Evolutionary conservation across 2,113 vertebrate species (phyloP).

Genomic region (Syngnathoides biaculeatus): DNA sequence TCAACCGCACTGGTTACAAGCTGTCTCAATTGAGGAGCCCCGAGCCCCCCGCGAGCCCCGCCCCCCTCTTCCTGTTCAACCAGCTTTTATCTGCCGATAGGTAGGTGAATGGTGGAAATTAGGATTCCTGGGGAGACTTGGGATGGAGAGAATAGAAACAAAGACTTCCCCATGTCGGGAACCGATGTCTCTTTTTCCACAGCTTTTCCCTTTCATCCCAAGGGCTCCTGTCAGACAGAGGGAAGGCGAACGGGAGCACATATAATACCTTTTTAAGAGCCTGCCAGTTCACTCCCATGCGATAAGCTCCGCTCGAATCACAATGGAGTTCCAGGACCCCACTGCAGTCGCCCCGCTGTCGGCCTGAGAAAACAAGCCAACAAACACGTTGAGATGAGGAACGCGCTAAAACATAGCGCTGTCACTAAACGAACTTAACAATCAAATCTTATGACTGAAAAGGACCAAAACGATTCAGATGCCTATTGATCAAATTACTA

Average conservation of each 20-base stretch:
- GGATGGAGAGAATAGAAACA: slow-evolving; percentile 73
- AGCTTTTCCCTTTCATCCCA: slow-evolving; percentile 74
- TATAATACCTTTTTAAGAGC: slow-evolving; percentile 76
- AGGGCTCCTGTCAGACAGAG: slow-evolving; percentile 72
- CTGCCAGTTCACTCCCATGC: slow-evolving; percentile 72
- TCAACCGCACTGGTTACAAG: slow-evolving; percentile 70
- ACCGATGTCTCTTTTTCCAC: slow-evolving; percentile 73
- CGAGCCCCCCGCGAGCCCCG: slow-evolving; percentile 42
- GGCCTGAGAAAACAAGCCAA: slow-evolving; percentile 63
- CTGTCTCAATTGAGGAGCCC: slow-evolving; percentile 70
- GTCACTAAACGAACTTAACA: slow-evolving; percentile 46
- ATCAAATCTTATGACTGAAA: slow-evolving; percentile 2
- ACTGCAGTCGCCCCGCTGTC: slow-evolving; percentile 61
- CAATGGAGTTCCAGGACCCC: slow-evolving; percentile 68
- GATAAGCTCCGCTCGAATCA: slow-evolving; percentile 72
- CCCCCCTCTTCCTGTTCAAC: slow-evolving; percentile 38
- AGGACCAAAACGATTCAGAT: neutral
- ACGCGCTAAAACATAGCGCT: slow-evolving; percentile 48
- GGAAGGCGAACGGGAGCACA: slow-evolving; percentile 68
- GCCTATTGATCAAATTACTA: no score
- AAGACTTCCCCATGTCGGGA: slow-evolving; percentile 73
- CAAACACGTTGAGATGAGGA: slow-evolving; percentile 52
- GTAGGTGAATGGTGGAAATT: slow-evolving; percentile 75
- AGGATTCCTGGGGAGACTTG: slow-evolving; percentile 77
- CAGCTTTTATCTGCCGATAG: slow-evolving; percentile 74